These are phyloP conservation scores for Apamea sordens DNA, from an alignment of 2,888 invertebrate species.

Conservation along the genomic window DNA sequence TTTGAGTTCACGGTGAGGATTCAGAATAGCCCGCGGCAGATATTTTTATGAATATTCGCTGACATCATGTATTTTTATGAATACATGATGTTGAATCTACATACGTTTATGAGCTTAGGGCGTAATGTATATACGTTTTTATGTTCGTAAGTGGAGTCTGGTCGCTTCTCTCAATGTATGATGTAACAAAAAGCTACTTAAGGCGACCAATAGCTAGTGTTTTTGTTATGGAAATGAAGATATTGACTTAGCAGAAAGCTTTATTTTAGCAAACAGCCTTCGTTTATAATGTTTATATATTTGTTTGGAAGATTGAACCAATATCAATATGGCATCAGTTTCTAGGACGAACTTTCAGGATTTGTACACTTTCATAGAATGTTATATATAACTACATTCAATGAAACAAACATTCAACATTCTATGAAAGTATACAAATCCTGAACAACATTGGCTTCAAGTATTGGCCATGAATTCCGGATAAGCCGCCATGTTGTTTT, in stretches of 20 bases:
- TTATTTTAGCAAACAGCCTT: constrained; percentile 7
- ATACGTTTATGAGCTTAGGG: background rate
- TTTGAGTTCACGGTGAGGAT: too few relatives aligned
- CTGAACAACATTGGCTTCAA: too few relatives aligned
- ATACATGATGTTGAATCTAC: background rate
- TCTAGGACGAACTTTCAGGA: background rate
- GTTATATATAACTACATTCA: too few relatives aligned
- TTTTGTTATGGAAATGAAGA: constrained; percentile 10
- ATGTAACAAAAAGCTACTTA: constrained; percentile 25
- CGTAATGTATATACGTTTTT: background rate
- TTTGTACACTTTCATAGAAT: background rate
- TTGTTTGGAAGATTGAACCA: constrained; percentile 17
- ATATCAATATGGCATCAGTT: constrained; percentile 7
- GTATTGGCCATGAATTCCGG: too few relatives aligned
- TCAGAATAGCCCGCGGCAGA: background rate
- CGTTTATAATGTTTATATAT: constrained; percentile 5
- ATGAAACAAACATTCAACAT: too few relatives aligned
- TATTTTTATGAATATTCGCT: background rate
- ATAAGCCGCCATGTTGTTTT: too few relatives aligned
- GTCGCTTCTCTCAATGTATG: background rate
- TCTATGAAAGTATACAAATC: too few relatives aligned
- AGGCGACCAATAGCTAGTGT: background rate
- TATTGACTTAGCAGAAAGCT: constrained; percentile 16
- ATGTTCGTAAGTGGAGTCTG: background rate
- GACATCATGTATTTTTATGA: too few relatives aligned